These are phyloP conservation scores for Rhopalosiphum maidis DNA, from an alignment of 1,140 invertebrate species.

Conservation along the genomic window DNA sequence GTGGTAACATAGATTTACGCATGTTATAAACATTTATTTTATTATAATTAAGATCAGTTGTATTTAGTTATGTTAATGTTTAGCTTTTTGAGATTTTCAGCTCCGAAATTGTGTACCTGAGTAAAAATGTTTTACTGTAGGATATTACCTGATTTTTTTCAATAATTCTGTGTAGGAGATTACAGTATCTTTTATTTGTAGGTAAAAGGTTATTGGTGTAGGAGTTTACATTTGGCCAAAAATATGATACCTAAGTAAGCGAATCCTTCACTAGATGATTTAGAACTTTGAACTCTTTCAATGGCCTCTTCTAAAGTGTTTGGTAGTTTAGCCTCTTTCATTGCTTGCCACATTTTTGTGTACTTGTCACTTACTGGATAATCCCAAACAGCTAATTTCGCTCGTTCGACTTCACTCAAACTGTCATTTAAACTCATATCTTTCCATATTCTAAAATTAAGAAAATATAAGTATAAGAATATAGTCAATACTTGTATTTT, in stretches of 20 bases:
- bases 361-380: slow-evolving; percentile 98
- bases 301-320: slow-evolving; percentile 79
- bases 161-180: no score
- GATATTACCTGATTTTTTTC: no score
- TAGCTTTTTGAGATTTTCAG: no score
- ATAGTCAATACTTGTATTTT: not conserved
- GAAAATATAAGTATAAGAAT: not conserved
- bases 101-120: no score
- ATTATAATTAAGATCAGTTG: no score
- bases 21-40: no score
- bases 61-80: no score
- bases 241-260: slow-evolving; percentile 80
- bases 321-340: slow-evolving; percentile 88
- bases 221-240: not conserved
- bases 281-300: slow-evolving; percentile 75
- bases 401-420: slow-evolving; percentile 83
- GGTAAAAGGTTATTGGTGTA: no score
- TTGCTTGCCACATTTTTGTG: slow-evolving; percentile 97
- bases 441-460: slow-evolving; percentile 87
- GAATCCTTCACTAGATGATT: slow-evolving; percentile 82
- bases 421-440: slow-evolving; percentile 96
- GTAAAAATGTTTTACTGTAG: no score
- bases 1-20: not conserved
- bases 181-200: no score
- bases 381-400: slow-evolving; percentile 96